phyloP scores from a whole-genome alignment of 2,888 invertebrate genomes.

The Stenchaetothrips biformis region DNA sequence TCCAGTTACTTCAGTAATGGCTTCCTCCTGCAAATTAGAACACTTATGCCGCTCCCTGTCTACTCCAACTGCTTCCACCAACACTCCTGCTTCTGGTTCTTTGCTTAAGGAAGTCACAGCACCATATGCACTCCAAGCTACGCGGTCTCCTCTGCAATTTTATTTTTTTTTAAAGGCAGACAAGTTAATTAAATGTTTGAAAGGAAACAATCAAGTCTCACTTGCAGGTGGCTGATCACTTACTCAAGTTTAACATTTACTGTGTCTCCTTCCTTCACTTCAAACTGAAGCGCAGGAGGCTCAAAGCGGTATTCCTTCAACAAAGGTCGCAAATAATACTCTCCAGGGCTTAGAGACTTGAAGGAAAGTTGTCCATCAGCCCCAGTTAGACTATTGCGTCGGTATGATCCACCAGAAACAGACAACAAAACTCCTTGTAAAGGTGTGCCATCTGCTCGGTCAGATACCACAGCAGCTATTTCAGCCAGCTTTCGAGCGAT shows the following conservation, averaged over 20 bases:
- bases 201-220: constrained; percentile 10
- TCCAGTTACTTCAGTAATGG: constrained; percentile 70
- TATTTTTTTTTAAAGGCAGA: too few species aligned
- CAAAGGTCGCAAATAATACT: constrained; percentile 91
- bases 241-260: constrained; percentile 49
- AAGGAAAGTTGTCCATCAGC: constrained; percentile 70
- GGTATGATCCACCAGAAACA: constrained; percentile 81
- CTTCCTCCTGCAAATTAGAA: constrained; percentile 71
- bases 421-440: constrained; percentile 82
- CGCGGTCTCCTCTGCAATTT: constrained; percentile 64
- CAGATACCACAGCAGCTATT: constrained; percentile 68
- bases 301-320: constrained; percentile 95
- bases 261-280: constrained; percentile 66
- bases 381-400: constrained; percentile 79
- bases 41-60: constrained; percentile 50
- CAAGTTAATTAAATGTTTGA: constrained; percentile 27
- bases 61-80: constrained; percentile 68
- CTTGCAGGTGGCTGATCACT: constrained; percentile 31
- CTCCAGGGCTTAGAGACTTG: constrained; percentile 76
- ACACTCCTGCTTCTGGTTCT: constrained; percentile 67
- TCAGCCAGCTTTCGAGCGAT: constrained; percentile 85
- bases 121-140: constrained; percentile 88
- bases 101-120: constrained; percentile 76
- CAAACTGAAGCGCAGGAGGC: constrained; percentile 79
- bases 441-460: constrained; percentile 58